Conservation (phyloP, 2,888 invertebrate species). For the Galerucella nymphaeae region DNA sequence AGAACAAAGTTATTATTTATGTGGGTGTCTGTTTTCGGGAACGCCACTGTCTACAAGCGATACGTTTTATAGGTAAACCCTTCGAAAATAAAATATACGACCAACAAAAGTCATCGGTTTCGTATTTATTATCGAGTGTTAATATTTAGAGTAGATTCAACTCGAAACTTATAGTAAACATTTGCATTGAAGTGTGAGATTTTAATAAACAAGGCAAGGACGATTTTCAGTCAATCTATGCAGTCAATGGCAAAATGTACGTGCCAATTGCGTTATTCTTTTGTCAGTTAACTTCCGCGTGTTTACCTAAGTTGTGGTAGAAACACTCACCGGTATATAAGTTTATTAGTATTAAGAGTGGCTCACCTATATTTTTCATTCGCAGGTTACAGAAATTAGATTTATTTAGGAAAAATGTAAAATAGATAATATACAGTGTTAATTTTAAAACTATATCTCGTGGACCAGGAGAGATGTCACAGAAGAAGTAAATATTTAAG, state of each 20-base stretch:
- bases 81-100: not conserved
- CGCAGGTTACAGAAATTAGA: not conserved
- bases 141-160: conserved; percentile 29
- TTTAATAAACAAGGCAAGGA: conserved; percentile 35
- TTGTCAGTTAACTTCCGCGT: conserved; percentile 16
- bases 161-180: conserved; percentile 44
- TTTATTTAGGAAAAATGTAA: not conserved
- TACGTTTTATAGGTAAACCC: too few species aligned
- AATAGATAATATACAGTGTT: too few species aligned
- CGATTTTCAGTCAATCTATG: conserved; percentile 32
- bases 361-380: not conserved
- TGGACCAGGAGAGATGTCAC: not conserved
- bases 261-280: conserved; percentile 19
- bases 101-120: conserved; percentile 4
- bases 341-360: not conserved
- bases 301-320: conserved; percentile 15
- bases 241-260: conserved; percentile 31
- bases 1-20: too few species aligned
- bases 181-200: conserved; percentile 35
- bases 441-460: not conserved
- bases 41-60: too few species aligned
- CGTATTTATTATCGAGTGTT: conserved; percentile 9
- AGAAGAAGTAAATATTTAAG: too few species aligned
- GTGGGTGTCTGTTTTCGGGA: too few species aligned
- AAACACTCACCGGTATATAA: not conserved